Base-by-base conservation (phyloP, 2,113 vertebrate species). In the Aldabrachelys gigantea region DNA sequence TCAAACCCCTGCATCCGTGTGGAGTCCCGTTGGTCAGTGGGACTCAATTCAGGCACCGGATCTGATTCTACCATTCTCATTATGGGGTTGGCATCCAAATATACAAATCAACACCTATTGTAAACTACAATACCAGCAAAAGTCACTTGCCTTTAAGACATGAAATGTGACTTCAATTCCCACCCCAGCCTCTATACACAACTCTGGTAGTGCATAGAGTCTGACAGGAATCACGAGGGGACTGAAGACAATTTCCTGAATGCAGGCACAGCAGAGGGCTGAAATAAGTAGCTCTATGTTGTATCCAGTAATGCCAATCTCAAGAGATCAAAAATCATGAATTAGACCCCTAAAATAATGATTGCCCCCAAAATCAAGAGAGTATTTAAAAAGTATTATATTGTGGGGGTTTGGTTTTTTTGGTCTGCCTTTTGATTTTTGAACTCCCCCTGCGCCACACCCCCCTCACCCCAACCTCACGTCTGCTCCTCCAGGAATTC, bases 11-110 rank as follows among this genome's bases (percentile, higher is more conserved):
- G 41, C 22, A 13, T 27, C 49, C 29, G 53, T 2, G 17, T 1
- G 0, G 3, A 76, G 0, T 21, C 8, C 1, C 10, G 12, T 9
- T 10, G n/a, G 35, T 3, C 21, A 78, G 12, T 2, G 35, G 57
- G 38, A 41, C 1, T 2, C 38, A 72, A 27, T 0, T 2, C 5
- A 47, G 49, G 19, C 4, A 24, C 13, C 80, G 35, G 72, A 47
- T 0, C 0, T 44, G 5, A 76, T 11, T 76, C 75, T 76, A 41
- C 24, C 6, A 4, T 3, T 89, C 10, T 65, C 44, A 6, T 1
- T 54, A 49, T 29, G 84, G 72, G 19, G 82, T 24, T 5, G 24
- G 17, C 10, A 5, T 82, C 91, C 52, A 81, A 76, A 76, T 22
- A 76, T 24, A 44, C 41, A 44, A 41, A 76, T 24, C 6, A 41